Conservation (phyloP, 2,113 vertebrate species). For the Arvicanthis niloticus region DNA sequence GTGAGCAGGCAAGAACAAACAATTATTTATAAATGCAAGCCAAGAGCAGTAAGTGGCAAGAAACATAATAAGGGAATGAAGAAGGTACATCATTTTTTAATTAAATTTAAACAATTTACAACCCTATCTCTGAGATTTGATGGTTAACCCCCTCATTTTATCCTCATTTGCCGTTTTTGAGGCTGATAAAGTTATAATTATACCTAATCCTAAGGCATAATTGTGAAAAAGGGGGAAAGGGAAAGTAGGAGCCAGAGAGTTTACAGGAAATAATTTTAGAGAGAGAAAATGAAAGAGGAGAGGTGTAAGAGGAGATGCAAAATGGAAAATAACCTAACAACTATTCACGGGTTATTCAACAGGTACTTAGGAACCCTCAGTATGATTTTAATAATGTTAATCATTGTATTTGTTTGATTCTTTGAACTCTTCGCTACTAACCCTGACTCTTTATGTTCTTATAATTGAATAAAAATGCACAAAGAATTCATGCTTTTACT, state of each 20-base stretch:
- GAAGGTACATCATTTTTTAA: not conserved
- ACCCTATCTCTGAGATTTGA: not conserved
- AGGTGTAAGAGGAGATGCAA: not conserved
- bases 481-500: not conserved
- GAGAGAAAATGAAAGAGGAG: not conserved
- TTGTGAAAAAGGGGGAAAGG: not conserved
- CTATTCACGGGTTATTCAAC: not conserved
- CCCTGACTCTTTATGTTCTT: not conserved
- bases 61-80: not conserved
- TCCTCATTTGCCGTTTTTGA: conserved; percentile 57
- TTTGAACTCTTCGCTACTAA: not conserved
- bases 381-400: not conserved
- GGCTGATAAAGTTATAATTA: conserved; percentile 48
- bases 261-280: not conserved
- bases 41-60: not conserved
- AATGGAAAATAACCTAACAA: not conserved
- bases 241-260: not conserved
- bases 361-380: not conserved
- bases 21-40: conserved; percentile 35
- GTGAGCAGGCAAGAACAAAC: not conserved
- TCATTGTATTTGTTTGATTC: not conserved
- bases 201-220: not conserved
- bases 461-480: not conserved
- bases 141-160: conserved; percentile 5
- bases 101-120: conserved; percentile 51